Evolutionary conservation across 2,797 vertebrate genomes (phyloP), one percentile per base, ranked within the genome.

Genomic region (Crax fasciolata): DNA sequence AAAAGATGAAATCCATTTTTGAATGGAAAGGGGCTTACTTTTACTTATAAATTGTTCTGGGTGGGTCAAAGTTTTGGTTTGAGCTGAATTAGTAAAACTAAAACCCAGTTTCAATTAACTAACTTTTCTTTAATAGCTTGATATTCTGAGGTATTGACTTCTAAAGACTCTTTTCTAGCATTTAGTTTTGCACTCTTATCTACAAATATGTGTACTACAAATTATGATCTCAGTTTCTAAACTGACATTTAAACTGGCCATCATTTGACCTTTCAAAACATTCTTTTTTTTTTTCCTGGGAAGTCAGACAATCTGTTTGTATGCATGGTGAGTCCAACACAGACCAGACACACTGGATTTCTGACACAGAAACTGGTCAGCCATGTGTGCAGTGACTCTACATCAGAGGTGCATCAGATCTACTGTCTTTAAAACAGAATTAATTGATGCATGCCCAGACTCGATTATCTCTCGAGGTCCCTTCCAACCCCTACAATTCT

Each of bases 241-340:
- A 11, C 19, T 63, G 28, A 41, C 39, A 55, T 4, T 30, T 35
- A 35, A 35, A 35, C 11, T 41, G 52, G 13, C 28, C n/a, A 51
- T 58, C 17, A n/a, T 32, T 28, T 61, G 46, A 58, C 49, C 46
- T 93, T 61, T 77, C 49, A 41, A 88, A 65, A 38, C 16, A 68
- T 4, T 5, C 9, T 62, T 2, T 44, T 86, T 82, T 28, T 74
- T 10, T 61, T 63, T 82, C 16, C 38, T 61, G 46, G 9, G 58
- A 58, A 71, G 23, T 27, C 54, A 74, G 20, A 58, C 20, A 74
- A 35, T 18, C 5, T 38, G 13, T 62, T 71, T 67, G 24, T 14
- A 28, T 18, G 24, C 18, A 28, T 15, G n/a, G 6, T 0, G 0
- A 82, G 41, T 73, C 28, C 1, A 13, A 11, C 12, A 25, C 18